Evolutionary conservation across 2,888 invertebrate species (phyloP), one percentile per base, ranked within the genome.

Genomic region (Lasioglossum calceatum): DNA sequence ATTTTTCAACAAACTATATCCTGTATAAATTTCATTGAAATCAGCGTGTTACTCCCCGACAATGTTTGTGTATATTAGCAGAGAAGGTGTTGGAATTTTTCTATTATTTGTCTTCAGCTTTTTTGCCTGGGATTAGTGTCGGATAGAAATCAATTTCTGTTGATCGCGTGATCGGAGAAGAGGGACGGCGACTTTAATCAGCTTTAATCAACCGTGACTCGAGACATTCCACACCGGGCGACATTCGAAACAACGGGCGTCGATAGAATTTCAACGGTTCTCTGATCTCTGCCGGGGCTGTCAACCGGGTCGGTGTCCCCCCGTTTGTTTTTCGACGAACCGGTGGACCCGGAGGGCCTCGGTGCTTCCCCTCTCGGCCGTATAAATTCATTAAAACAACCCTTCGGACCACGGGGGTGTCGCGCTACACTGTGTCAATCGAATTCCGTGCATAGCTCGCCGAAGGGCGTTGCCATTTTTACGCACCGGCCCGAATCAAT

Each of bases 371-470:
- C 89, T 85, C 85, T 61, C 74, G 84, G 81, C 79, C 87, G 90
- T 92, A 94, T 93, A 93, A 93, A 94, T 94, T 93, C 94, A 94
- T 94, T 94, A 94, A 93, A 94, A 90, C 92, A 93, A 94, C 93
- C 94, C 94, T 94, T 93, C 93, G 93, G 87, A 54, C 54, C n/a
- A 86, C 19, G 19, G 91, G 84, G 91, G 85, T 92, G 91, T 92
- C 93, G 82, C 84, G 77, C 89, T 85, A 88, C 89, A 79, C 86
- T 75, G 87, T 89, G 91, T 91, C 93, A 92, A 94, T 94, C 93
- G 94, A 93, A 94, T 94, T 94, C 93, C 92, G 82, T 81, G 85
- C 93, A 94, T 94, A 92, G 87, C 88, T 77, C 82, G 1, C 64
- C 74, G 58, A 73, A 79, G 91, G 91, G 82, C 81, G 79, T 73